Evolutionary conservation across 53 echinoderm and acorn worm species (phyloP), one percentile per base, ranked within the genome.

Genomic region (Holothuria leucospilota): DNA sequence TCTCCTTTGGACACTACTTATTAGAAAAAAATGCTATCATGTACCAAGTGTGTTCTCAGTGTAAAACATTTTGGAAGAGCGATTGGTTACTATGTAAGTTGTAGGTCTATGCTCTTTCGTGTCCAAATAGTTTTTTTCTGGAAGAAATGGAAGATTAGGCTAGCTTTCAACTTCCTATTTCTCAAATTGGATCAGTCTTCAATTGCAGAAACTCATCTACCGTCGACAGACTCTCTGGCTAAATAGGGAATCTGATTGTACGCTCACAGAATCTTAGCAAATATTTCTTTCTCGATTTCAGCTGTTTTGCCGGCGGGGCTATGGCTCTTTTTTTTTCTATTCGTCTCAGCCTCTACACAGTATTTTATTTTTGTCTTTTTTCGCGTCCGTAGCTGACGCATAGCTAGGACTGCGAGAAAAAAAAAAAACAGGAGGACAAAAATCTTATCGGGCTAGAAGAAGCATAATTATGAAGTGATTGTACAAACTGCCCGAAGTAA

Each of bases 381-480:
- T 52, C 52, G 52, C 75, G 75, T 75, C 75, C 75, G 52, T 51
- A 75, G 75, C 75, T 75, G 75, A 75, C 75, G 75, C 75, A 75
- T 75, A 51, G 75, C 75, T 75, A 75, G 75, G 75, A 75, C 75
- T 75, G 25, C 23, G 75, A 46, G 39, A 39, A 75, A 51, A 75
- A 75, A 39, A 75, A 51, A 75, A 75, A n/a, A 75, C 49, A 75
- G 11, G 51, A 75, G 51, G 75, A 75, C 75, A 28, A 80, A 80
- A 80, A 80, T 61, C 80, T 80, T 80, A 80, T 80, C 75, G 52
- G 75, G 75, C 51, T 75, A 80, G 59, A 59, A 80, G 80, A 80
- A 80, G 80, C 80, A 80, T 80, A 80, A 80, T 80, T 80, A 80
- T 80, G 80, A 80, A 80, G 80, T 80, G 80, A 80, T 80, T 80